phyloP scores from a whole-genome alignment of 2,113 vertebrate species.

The Natator depressus region DNA sequence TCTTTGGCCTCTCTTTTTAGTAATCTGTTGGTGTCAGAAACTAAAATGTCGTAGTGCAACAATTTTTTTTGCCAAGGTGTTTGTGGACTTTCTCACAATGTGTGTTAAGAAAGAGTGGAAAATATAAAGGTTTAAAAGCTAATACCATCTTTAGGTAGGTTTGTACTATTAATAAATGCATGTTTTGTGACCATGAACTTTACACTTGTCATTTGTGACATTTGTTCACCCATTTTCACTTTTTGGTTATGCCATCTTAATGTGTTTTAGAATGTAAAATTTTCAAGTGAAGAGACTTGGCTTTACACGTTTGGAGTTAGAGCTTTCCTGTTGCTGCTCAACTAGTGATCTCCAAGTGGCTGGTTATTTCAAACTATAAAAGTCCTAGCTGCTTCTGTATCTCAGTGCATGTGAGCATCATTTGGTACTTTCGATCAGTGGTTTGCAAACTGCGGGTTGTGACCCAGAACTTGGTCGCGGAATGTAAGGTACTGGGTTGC shows the following conservation, averaged over 20 bases:
- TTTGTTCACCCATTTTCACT: neutral
- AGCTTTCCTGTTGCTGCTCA: neutral
- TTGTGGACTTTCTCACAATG: neutral
- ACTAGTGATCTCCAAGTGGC: neutral
- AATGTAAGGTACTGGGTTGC: no score
- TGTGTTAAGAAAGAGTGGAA: neutral
- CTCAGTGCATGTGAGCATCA: neutral
- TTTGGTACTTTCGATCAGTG: neutral
- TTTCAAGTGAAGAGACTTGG: neutral
- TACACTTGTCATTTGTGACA: neutral
- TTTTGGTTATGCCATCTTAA: neutral
- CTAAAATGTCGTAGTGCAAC: neutral
- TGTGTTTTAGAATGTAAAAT: neutral
- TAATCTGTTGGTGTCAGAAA: neutral
- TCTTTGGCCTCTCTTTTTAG: neutral
- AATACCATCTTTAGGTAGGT: neutral
- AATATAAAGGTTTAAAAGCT: neutral
- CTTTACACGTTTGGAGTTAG: neutral
- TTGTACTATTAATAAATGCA: neutral
- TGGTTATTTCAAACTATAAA: neutral
- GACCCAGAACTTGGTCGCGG: no score
- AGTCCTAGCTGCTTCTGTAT: neutral
- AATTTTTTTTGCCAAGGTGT: neutral
- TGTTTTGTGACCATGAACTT: rapidly evolving
- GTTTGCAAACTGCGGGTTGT: no score